A percentile compares a stretch with the other conserved stretches of the same genome.
phyloP scores from a whole-genome alignment of 2,113 vertebrate genomes.

The Cranoglanis bouderius region DNA sequence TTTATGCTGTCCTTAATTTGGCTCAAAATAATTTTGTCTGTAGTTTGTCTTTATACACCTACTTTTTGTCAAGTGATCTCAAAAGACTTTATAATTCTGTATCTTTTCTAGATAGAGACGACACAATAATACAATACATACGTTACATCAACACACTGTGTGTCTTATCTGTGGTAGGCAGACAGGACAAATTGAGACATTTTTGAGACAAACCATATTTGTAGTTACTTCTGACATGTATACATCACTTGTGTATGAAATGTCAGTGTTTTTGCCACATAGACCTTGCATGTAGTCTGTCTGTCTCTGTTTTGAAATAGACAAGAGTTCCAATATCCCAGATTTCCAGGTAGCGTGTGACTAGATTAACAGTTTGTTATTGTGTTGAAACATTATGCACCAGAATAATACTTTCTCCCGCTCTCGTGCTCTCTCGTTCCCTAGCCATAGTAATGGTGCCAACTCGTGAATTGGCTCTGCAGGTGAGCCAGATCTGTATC shows the following conservation, averaged over 20 bases:
- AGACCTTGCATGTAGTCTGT: background rate
- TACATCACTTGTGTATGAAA: background rate
- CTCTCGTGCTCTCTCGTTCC: constrained; percentile 21
- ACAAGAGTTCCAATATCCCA: background rate
- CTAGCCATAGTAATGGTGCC: constrained; percentile 78
- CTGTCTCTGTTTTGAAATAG: background rate
- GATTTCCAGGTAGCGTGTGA: background rate
- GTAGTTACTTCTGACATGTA: background rate
- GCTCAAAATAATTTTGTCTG: background rate
- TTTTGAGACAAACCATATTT: background rate
- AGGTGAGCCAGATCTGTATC: constrained; percentile 79
- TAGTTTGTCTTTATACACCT: background rate
- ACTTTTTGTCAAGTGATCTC: background rate
- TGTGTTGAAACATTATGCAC: background rate
- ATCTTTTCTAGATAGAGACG: background rate
- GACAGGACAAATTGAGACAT: background rate
- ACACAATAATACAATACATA: too few species aligned
- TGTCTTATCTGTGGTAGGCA: background rate
- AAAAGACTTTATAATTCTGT: background rate
- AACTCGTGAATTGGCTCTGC: constrained; percentile 77
- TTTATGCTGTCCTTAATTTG: background rate
- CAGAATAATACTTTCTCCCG: constrained; percentile 5
- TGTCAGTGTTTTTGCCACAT: background rate
- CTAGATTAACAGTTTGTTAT: background rate
- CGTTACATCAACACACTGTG: background rate